phyloP scores from a whole-genome alignment of 1,140 invertebrate species.

The Atopsyche davidsoni region DNA sequence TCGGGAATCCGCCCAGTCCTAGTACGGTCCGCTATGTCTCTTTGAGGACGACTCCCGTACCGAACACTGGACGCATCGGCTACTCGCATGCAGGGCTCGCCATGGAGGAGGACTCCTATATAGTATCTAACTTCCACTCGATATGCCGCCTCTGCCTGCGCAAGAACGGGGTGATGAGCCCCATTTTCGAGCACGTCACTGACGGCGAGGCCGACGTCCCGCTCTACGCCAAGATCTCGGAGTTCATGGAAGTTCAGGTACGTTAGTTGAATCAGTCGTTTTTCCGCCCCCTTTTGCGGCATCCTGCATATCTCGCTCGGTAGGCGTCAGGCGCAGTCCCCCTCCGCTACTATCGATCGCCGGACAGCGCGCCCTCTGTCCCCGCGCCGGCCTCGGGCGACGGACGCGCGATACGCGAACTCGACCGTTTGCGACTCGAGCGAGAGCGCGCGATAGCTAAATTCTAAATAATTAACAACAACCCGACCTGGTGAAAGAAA shows the following conservation, averaged over 20 bases:
- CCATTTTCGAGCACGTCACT: constrained; percentile 47
- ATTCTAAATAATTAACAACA: constrained; percentile 28
- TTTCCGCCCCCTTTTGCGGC: neutral
- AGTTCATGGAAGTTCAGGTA: constrained; percentile 36
- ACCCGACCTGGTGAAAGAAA: constrained; percentile 3
- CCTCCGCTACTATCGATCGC: neutral
- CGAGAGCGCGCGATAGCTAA: constrained; percentile 5
- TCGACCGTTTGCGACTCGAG: no score
- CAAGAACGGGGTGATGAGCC: constrained; percentile 49
- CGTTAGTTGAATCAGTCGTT: constrained; percentile 14
- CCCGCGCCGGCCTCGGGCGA: no score
- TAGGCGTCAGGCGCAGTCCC: constrained; percentile 5
- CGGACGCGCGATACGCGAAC: no score
- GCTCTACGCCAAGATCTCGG: constrained; percentile 26
- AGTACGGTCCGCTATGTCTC: constrained; percentile 13
- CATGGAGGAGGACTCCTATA: constrained; percentile 50
- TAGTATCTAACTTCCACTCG: constrained; percentile 46
- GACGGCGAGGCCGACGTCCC: constrained; percentile 41
- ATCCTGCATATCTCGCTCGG: constrained; percentile 5
- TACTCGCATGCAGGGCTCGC: neutral
- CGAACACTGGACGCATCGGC: neutral
- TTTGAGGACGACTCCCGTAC: constrained; percentile 17
- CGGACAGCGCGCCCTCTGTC: neutral
- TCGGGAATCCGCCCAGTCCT: constrained; percentile 26
- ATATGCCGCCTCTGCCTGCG: constrained; percentile 53